Percentiles rank a stretch among this genome's conserved stretches.
Evolutionary conservation across 2,888 invertebrate genomes (phyloP).

Genomic region (Drosophila monieri): DNA sequence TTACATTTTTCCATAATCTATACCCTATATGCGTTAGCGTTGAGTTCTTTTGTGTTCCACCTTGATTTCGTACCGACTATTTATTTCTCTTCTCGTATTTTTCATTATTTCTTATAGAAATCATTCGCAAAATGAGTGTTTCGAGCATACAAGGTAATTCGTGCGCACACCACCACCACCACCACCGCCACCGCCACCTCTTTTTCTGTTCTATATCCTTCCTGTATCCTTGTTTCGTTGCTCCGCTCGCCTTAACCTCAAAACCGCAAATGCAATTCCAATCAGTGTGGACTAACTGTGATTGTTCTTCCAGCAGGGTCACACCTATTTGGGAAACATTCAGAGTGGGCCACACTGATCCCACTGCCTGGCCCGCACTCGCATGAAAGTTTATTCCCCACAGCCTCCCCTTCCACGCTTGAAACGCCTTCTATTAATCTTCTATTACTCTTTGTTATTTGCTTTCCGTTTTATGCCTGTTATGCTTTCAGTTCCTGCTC

Average conservation of each 20-base stretch:
- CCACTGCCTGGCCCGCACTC: background rate
- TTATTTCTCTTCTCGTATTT: conserved; percentile 65
- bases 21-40: conserved; percentile 13
- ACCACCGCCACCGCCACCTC: background rate
- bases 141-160: conserved; percentile 82
- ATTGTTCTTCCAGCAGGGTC: background rate
- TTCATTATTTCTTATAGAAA: conserved; percentile 82
- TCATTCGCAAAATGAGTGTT: conserved; percentile 84
- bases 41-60: conserved; percentile 18
- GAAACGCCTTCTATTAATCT: background rate
- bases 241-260: background rate
- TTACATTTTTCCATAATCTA: background rate
- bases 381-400: conserved; percentile 4
- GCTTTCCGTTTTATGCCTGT: conserved; percentile 3
- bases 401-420: background rate
- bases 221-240: background rate
- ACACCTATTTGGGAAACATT: background rate
- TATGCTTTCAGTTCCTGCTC: conserved; percentile 10
- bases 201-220: background rate
- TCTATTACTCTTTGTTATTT: background rate
- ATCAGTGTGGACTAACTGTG: background rate
- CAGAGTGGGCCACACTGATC: background rate
- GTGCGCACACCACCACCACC: conserved; percentile 57
- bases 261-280: background rate
- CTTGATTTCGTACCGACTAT: conserved; percentile 55